Base-by-base conservation (phyloP, 2,888 invertebrate genomes). In the Ectemnius lituratus region DNA sequence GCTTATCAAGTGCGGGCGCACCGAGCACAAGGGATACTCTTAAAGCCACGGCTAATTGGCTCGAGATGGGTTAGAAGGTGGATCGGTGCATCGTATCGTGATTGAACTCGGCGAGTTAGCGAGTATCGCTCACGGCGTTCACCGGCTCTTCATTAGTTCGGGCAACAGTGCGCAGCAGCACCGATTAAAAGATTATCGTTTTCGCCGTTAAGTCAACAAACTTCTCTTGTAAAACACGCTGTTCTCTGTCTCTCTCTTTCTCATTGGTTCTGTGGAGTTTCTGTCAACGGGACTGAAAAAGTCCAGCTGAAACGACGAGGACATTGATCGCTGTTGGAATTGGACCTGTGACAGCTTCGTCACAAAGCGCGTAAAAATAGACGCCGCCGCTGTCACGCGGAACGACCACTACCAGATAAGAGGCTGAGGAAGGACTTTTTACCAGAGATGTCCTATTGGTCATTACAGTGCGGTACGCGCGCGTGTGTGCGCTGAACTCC, bases 141-240 rank as follows among this genome's bases (percentile, higher is more conserved):
- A 14, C 52, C 5, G 14, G 11, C 52, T 52, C 52, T 52, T 52
- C 52, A 52, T 52, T 52, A 52, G 52, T 52, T 52, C 52, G 52
- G 16, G 11, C 52, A 52, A 16, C 16, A 4, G 52, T 52, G 52
- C 52, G 52, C 52, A 16, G 52, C 52, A 16, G 52, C 16, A 16
- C 52, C 52, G 52, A 52, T 52, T 52, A 52, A 52, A 52, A 16
- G 52, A 52, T 52, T 52, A 52, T 52, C 52, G n/a, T 52, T 52
- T 52, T 52, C 52, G 11, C 52, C 14, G 52, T 52, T 52, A 52
- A 52, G 16, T 52, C 52, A 52, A 52, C 52, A 14, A 1, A 16
- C 52, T 52, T 1, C 52, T 52, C 47, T 47, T 47, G 11, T 47
- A 47, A 47, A 5, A 14, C n/a, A 2, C 16, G 52, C 5, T 16